phyloP scores from a whole-genome alignment of 2,113 vertebrate species.

The Psilopsiagon aymara region DNA sequence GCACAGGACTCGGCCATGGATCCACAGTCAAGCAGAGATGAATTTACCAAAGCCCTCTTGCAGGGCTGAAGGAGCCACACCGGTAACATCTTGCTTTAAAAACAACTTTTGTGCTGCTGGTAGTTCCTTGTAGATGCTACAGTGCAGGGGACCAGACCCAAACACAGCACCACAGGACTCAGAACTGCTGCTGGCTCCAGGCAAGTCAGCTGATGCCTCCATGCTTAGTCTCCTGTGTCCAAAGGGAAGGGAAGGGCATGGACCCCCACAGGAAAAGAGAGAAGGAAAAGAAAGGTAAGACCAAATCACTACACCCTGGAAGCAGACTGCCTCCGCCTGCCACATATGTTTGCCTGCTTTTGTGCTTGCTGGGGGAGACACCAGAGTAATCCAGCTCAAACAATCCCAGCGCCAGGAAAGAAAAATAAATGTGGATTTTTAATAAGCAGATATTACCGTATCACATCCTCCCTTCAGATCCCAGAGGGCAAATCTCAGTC shows the following conservation, averaged over 20 bases:
- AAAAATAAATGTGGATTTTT: neutral
- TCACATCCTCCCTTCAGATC: neutral
- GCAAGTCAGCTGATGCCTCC: neutral
- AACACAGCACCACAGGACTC: neutral
- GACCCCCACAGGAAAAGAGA: neutral
- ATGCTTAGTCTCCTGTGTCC: neutral
- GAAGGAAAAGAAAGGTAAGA: neutral
- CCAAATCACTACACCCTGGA: neutral
- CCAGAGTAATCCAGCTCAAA: neutral
- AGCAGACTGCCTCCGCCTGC: neutral
- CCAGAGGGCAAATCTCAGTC: neutral
- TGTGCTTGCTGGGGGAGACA: neutral
- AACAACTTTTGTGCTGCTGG: neutral
- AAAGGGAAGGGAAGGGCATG: accelerated
- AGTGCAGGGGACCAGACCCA: accelerated
- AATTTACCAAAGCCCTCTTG: neutral
- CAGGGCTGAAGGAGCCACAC: neutral
- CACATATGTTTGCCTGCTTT: neutral
- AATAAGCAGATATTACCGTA: neutral
- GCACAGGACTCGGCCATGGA: neutral
- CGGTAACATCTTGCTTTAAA: neutral
- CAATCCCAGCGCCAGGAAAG: neutral
- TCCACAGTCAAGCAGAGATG: neutral
- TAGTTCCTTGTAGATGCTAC: accelerated
- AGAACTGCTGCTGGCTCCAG: neutral